phyloP scores from a whole-genome alignment of 2,113 vertebrate genomes.

The Lonchura striata region DNA sequence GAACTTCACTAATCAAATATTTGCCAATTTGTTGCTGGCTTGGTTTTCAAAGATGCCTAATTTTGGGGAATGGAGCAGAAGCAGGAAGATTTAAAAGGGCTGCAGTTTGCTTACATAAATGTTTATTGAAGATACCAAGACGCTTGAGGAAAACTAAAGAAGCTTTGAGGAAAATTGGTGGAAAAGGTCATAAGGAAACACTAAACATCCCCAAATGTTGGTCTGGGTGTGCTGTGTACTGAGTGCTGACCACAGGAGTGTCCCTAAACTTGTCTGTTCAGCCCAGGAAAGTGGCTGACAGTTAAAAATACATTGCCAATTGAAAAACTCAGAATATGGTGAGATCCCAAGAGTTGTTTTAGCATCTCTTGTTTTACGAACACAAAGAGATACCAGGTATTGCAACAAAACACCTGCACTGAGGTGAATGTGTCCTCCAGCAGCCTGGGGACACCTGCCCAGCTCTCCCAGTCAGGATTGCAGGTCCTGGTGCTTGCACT shows the following conservation, averaged over 20 bases:
- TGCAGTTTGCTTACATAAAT: neutral
- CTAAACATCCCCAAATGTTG: neutral
- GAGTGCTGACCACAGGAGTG: neutral
- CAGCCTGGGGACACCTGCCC: neutral
- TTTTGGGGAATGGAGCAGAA: constrained; percentile 9
- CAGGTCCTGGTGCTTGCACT: neutral
- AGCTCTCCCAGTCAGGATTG: neutral
- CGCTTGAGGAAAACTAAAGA: neutral
- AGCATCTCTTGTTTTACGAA: neutral
- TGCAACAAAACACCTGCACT: neutral
- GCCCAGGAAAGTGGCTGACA: neutral
- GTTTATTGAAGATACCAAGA: neutral
- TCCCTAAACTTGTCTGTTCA: neutral
- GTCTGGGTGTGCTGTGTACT: neutral
- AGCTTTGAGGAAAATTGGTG: neutral
- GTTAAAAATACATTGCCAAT: accelerated
- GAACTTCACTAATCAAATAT: constrained; percentile 25
- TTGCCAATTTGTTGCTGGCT: neutral
- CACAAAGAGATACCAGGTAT: neutral
- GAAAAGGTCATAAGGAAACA: neutral
- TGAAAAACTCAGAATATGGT: neutral
- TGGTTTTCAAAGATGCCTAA: neutral
- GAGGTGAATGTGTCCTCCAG: neutral
- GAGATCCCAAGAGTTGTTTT: neutral
- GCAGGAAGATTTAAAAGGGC: neutral